Percentiles rank a stretch among this genome's conserved stretches.
phyloP scores from a whole-genome alignment of 2,888 invertebrate genomes.

The Nemotelus nigrinus region DNA sequence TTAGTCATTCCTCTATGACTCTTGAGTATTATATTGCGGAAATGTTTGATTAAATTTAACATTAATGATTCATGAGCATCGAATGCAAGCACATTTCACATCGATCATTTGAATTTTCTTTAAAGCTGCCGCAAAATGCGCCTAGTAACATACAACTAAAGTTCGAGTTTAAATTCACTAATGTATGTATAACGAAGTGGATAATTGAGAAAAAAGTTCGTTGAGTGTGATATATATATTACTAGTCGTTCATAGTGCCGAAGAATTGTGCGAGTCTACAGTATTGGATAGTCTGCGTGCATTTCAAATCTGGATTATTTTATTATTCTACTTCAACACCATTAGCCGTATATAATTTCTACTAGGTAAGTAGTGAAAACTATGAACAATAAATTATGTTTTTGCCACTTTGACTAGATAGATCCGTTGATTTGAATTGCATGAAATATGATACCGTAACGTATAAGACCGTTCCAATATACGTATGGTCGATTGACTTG shows the following conservation, averaged over 20 bases:
- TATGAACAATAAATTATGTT: neutral
- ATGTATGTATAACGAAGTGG: slow-evolving; percentile 10
- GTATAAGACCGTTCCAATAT: too few species aligned
- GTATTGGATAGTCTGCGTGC: slow-evolving; percentile 31
- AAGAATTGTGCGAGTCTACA: slow-evolving; percentile 32
- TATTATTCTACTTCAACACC: slow-evolving; percentile 9
- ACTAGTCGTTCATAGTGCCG: slow-evolving; percentile 6
- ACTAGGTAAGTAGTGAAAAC: slow-evolving; percentile 18
- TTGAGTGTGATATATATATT: slow-evolving; percentile 20
- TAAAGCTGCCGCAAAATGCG: neutral
- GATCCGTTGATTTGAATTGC: too few species aligned
- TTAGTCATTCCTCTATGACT: too few species aligned
- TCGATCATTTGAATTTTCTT: neutral
- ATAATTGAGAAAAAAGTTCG: slow-evolving; percentile 19
- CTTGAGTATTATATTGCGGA: too few species aligned
- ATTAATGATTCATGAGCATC: neutral
- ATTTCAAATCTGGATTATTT: slow-evolving; percentile 29
- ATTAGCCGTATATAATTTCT: neutral
- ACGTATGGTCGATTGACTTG: neutral
- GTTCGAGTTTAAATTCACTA: neutral
- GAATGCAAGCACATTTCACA: slow-evolving; percentile 25
- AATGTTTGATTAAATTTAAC: too few species aligned
- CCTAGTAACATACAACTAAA: neutral
- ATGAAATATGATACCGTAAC: too few species aligned
- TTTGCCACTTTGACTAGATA: neutral